These are phyloP conservation scores for Nanorana parkeri DNA, from an alignment of 2,113 vertebrate genomes.

Conservation along the genomic window DNA sequence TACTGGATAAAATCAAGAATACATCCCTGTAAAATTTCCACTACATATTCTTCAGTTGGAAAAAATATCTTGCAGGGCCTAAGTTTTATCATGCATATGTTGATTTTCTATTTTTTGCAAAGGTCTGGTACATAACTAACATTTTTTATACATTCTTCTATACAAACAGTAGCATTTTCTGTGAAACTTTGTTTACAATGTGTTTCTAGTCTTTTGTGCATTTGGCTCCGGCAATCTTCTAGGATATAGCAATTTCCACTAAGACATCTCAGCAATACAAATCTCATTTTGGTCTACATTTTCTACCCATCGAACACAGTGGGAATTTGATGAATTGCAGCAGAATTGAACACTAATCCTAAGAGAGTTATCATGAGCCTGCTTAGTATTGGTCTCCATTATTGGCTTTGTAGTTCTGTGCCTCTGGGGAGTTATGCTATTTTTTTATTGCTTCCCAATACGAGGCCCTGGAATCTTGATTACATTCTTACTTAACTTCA, in stretches of 20 bases:
- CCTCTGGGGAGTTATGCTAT: conserved; percentile 23
- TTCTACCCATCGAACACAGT: conserved; percentile 14
- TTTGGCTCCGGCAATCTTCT: background rate
- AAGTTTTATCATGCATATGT: too few relatives aligned
- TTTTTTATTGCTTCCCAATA: conserved; percentile 32
- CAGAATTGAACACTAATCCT: conserved; percentile 32
- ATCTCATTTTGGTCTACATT: conserved; percentile 8
- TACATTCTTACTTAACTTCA: conserved; percentile 2
- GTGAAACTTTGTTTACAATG: background rate
- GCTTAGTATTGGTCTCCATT: conserved; percentile 30
- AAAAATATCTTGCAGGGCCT: too few relatives aligned
- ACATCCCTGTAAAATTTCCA: too few relatives aligned
- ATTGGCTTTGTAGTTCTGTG: conserved; percentile 19
- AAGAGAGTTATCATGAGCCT: conserved; percentile 28
- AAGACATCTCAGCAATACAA: conserved; percentile 4
- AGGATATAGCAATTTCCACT: background rate
- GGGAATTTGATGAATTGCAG: conserved; percentile 43
- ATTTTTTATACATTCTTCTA: too few relatives aligned
- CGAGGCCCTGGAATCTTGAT: background rate
- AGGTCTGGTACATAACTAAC: too few relatives aligned
- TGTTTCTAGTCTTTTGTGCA: background rate
- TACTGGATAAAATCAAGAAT: too few relatives aligned
- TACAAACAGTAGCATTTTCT: background rate
- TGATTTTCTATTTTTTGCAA: too few relatives aligned
- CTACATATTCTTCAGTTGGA: too few relatives aligned